Evolutionary conservation across 2,797 vertebrate genomes (phyloP), one percentile per base, ranked within the genome.

Genomic region (Odontamblyopus lacepedii): DNA sequence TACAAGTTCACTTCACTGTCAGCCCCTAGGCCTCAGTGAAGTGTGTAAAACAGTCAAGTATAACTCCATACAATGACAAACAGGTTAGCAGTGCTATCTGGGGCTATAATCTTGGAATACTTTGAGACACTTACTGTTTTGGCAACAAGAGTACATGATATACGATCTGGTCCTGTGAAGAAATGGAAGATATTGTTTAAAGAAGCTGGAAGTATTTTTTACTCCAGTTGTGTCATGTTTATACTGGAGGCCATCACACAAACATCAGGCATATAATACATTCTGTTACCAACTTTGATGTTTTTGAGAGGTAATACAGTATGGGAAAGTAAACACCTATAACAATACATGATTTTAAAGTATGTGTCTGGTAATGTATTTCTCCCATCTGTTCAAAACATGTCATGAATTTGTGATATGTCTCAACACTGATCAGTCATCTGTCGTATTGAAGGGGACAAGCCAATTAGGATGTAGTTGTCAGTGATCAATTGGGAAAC

Each of bases 121-220:
- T 88, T 84, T 83, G 71, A 91, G 86, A 86, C 85, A 89, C 79
- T 81, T 89, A 83, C 78, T 93, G 90, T 93, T 94, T 93, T 93
- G 94, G 92, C 92, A 94, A 93, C 91, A 92, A 80, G 82, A 57
- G 64, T 80, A 86, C 86, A 81, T 70, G 91, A 92, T 84, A 93
- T 89, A 82, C 79, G 91, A 94, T 89, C 86, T 77, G 75, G 75
- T 71, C 71, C 74, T 70, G 50, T 67, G 85, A 89, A 87, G 89
- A 89, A 90, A 91, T 88, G 85, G 85, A 87, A 75, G 84, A 87
- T 73, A 84, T 76, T 85, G 86, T 84, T 89, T 89, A 74, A 89
- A 88, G 84, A 85, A 85, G 69, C 76, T 63, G 67, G 85, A 91
- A 89, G 83, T 85, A 78, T 81, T 85, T 85, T 90, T 84, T 74